Base-by-base conservation (phyloP, 2,888 invertebrate genomes). In the Esperia sulphurella region DNA sequence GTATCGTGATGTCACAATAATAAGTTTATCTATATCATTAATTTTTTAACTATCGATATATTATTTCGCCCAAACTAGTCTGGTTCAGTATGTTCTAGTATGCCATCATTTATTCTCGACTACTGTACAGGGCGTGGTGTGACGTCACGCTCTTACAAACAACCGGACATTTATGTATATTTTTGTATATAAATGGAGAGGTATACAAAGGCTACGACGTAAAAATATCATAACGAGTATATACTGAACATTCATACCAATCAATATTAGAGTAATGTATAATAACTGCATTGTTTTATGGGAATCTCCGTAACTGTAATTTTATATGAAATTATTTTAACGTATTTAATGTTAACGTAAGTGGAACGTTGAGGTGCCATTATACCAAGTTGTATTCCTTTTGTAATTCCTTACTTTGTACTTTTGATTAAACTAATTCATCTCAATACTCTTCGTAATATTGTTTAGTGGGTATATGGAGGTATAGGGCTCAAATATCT, bases 331-430 rank as follows among this genome's bases (percentile, higher is more conserved):
- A 65, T 79, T 82, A 79, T 82, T 83, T 80, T 83, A 78, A 70
- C 63, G 69, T 81, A 82, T 79, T 76, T 76, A 80, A 79, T 76
- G 65, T 77, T 68, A 79, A 77, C 61, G 72, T 85, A 81, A 82
- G 80, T 69, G 76, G 79, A 82, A 78, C 71, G 83, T 83, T 77
- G 82, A 83, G 86, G 88, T 89, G 88, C 88, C 88, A 89, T 89
- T 80, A 82, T 81, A 83, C 77, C 79, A 73, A 72, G 82, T 79
- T 81, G 74, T 85, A 83, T 77, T 83, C 74, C 75, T 77, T 72
- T 75, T 51, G 38, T 45, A 48, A 48, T 45, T 48, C 70, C 75
- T 69, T 64, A 47, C 48, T 54, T 46, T 46, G 49, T 52, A 52
- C 37, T 41, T 49, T 53, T 49, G 33, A 42, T 43, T 54, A 29